phyloP scores from a whole-genome alignment of 2,113 vertebrate species.

The Eulemur macaco region DNA sequence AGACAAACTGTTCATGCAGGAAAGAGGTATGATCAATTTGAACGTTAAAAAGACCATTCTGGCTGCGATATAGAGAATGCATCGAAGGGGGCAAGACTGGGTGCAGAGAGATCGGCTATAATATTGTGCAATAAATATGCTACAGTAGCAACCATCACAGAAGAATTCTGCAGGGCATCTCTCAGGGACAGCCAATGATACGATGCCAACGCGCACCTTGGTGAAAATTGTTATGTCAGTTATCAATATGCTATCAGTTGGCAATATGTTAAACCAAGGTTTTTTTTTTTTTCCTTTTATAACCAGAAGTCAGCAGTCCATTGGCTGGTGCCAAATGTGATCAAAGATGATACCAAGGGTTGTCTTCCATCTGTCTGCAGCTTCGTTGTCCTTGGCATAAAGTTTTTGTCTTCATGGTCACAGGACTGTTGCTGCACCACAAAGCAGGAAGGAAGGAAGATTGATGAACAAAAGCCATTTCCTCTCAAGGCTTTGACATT shows the following conservation, averaged over 20 bases:
- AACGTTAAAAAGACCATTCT: neutral
- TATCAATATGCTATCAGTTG: neutral
- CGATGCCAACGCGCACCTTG: neutral
- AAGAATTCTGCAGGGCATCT: neutral
- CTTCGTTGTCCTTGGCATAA: neutral
- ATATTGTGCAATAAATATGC: neutral
- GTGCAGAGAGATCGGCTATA: neutral
- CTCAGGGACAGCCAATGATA: neutral
- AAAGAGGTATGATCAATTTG: neutral
- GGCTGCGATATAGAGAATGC: neutral
- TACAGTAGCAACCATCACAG: neutral
- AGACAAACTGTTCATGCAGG: neutral
- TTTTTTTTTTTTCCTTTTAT: neutral
- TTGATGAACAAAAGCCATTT: neutral
- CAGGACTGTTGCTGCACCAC: neutral
- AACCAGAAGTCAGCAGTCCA: neutral
- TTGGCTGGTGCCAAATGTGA: neutral
- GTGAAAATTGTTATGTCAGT: neutral
- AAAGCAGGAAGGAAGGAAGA: neutral
- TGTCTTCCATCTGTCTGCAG: neutral
- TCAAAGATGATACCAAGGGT: neutral
- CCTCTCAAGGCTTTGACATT: neutral
- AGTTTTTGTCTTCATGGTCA: neutral
- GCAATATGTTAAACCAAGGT: neutral
- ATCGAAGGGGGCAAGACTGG: neutral